phyloP scores from a whole-genome alignment of 2,888 invertebrate genomes.

The Iselma pallidipennis region DNA sequence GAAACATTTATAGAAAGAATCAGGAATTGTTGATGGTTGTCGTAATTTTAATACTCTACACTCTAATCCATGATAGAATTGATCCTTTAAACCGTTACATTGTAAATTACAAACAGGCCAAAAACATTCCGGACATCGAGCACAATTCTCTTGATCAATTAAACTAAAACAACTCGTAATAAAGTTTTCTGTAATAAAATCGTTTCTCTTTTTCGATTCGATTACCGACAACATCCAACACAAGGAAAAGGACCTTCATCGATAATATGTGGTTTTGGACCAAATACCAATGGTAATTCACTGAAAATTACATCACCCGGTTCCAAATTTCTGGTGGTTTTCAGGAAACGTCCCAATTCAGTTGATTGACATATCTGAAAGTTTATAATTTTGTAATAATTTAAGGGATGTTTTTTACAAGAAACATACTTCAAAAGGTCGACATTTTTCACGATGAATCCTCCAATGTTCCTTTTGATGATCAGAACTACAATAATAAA shows the following conservation, averaged over 20 bases:
- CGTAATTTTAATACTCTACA: constrained; percentile 65
- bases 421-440: constrained; percentile 58
- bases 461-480: constrained; percentile 76
- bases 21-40: constrained; percentile 54
- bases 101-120: constrained; percentile 72
- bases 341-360: constrained; percentile 64
- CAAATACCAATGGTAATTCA: constrained; percentile 67
- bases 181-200: neutral
- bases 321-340: constrained; percentile 69
- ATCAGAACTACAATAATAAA: constrained; percentile 71
- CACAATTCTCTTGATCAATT: constrained; percentile 23
- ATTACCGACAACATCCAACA: constrained; percentile 72
- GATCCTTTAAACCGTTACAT: constrained; percentile 66
- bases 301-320: constrained; percentile 69
- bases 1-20: constrained; percentile 59
- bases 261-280: constrained; percentile 65
- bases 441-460: constrained; percentile 67
- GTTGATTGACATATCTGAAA: constrained; percentile 58
- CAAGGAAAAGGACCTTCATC: constrained; percentile 67
- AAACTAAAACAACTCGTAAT: constrained; percentile 1
- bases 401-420: neutral
- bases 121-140: constrained; percentile 59
- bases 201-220: neutral
- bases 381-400: neutral
- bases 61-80: constrained; percentile 66